Evolutionary conservation across 2,888 invertebrate species (phyloP).

Genomic region (Pristionchus japonicus): DNA sequence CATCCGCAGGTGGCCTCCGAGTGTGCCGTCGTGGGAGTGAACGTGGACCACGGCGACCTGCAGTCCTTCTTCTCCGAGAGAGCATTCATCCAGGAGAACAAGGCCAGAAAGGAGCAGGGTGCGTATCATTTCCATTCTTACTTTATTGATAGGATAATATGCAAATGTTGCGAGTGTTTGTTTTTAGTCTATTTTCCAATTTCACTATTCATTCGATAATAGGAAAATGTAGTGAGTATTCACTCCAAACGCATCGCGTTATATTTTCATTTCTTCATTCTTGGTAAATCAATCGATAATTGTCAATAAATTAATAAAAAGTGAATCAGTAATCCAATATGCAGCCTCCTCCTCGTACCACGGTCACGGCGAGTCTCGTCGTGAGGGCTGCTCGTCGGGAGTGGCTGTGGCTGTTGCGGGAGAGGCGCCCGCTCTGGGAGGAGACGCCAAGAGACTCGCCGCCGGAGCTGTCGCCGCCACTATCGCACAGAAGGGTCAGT

Average conservation of each 20-base stretch:
- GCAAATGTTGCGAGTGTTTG: background rate
- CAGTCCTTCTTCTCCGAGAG: slow-evolving; percentile 42
- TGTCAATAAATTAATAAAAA: no score
- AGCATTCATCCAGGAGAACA: slow-evolving; percentile 45
- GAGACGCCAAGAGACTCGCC: background rate
- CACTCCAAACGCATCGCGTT: no score
- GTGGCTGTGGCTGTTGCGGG: slow-evolving; percentile 34
- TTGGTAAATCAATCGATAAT: no score
- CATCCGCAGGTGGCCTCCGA: slow-evolving; percentile 19
- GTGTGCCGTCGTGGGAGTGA: slow-evolving; percentile 43
- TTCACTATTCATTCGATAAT: background rate
- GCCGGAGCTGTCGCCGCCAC: slow-evolving; percentile 33
- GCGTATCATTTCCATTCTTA: background rate
- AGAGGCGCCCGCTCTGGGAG: slow-evolving; percentile 36
- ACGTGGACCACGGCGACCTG: slow-evolving; percentile 44
- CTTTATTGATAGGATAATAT: background rate
- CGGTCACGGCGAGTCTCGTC: slow-evolving; percentile 41
- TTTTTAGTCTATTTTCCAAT: background rate
- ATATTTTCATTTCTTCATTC: no score
- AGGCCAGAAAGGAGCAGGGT: slow-evolving; percentile 24
- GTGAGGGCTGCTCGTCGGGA: background rate
- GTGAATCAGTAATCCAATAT: background rate
- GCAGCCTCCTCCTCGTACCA: slow-evolving; percentile 16
- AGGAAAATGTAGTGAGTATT: no score
- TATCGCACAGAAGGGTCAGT: slow-evolving; percentile 37